Evolutionary conservation across 2,888 invertebrate species (phyloP).

Genomic region (Incurvaria masculella): DNA sequence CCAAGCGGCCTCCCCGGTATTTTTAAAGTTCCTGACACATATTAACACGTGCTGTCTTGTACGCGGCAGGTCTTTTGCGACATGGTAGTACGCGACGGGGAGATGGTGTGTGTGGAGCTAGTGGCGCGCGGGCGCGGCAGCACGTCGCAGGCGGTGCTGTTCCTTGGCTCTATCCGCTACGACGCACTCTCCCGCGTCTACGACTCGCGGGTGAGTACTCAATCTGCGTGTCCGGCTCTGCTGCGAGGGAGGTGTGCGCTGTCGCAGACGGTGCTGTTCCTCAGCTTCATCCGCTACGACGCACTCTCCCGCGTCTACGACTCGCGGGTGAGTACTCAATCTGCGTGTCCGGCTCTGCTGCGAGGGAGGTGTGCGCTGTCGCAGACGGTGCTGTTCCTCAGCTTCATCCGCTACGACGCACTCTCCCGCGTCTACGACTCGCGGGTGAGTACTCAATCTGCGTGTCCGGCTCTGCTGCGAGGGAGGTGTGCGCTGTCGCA

Average conservation of each 20-base stretch:
- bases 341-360: conserved; percentile 54
- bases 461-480: conserved; percentile 61
- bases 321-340: conserved; percentile 68
- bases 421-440: conserved; percentile 96
- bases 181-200: conserved; percentile 97
- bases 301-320: conserved; percentile 96
- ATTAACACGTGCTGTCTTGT: too few species aligned
- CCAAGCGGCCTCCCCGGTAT: too few species aligned
- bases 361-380: conserved; percentile 81
- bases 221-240: conserved; percentile 27
- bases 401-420: conserved; percentile 96
- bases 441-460: conserved; percentile 61
- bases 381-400: conserved; percentile 94
- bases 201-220: conserved; percentile 79
- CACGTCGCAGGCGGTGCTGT: conserved; percentile 88
- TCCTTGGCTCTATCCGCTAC: conserved; percentile 96
- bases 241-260: conserved; percentile 85
- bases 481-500: conserved; percentile 84
- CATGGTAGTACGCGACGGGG: conserved; percentile 95
- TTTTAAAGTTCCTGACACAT: too few species aligned
- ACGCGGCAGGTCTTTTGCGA: conserved; percentile 89
- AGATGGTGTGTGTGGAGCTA: conserved; percentile 98
- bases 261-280: conserved; percentile 91
- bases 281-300: conserved; percentile 97
- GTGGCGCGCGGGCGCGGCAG: conserved; percentile 89